phyloP scores from a whole-genome alignment of 2,113 vertebrate genomes.

The Ranitomeya variabilis region DNA sequence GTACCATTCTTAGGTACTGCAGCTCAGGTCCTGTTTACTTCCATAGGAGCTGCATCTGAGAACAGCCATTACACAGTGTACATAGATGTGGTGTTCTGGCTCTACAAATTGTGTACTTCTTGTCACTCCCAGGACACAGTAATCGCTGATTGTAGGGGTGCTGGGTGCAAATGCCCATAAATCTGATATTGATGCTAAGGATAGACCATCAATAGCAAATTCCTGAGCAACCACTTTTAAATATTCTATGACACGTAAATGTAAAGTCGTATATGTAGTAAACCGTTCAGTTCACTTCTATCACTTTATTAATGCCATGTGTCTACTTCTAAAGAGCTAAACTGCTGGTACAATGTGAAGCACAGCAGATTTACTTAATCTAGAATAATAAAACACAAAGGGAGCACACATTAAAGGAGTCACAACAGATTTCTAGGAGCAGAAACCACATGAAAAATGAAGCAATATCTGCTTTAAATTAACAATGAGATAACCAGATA shows the following conservation, averaged over 20 bases:
- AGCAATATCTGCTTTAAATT: constrained; percentile 17
- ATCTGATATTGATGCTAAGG: too few relatives aligned
- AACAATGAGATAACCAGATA: background rate
- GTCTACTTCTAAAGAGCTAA: background rate
- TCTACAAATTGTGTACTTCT: too few relatives aligned
- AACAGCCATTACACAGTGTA: too few relatives aligned
- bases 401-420: constrained; percentile 4
- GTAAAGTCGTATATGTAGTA: background rate
- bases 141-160: too few relatives aligned
- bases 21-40: too few relatives aligned
- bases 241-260: background rate
- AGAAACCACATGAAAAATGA: constrained; percentile 3
- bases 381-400: background rate
- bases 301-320: constrained; percentile 6
- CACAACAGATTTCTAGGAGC: background rate
- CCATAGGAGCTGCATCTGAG: too few relatives aligned
- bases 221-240: background rate
- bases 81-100: too few relatives aligned
- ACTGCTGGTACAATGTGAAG: background rate
- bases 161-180: too few relatives aligned
- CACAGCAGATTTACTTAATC: constrained; percentile 7
- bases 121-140: too few relatives aligned
- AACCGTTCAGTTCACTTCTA: background rate
- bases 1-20: too few relatives aligned
- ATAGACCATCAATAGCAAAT: too few relatives aligned